Conservation (phyloP, 2,113 vertebrate species). For the Butorides virescens region DNA sequence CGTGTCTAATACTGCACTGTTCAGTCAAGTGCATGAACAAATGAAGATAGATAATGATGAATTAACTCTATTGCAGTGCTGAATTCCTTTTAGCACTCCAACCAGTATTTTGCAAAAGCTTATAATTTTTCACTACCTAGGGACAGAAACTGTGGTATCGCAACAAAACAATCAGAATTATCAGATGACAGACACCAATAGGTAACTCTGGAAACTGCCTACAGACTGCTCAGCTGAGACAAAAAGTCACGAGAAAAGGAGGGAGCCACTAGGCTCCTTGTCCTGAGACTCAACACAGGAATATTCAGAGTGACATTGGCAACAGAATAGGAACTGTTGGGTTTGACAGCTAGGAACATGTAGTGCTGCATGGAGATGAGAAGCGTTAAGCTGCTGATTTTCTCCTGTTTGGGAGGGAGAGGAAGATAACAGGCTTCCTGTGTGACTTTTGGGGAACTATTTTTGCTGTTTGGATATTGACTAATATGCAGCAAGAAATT, state of each 20-base stretch:
- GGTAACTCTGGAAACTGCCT: background rate
- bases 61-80: background rate
- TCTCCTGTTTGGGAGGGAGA: background rate
- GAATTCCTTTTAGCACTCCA: background rate
- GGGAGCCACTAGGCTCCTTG: background rate
- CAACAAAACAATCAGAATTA: background rate
- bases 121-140: background rate
- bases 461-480: background rate
- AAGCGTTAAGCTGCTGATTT: background rate
- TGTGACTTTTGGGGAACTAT: background rate
- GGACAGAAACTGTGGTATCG: background rate
- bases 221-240: background rate
- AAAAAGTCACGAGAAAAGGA: background rate
- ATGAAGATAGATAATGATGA: background rate
- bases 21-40: constrained; percentile 7
- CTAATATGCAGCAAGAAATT: background rate
- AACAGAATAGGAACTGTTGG: background rate
- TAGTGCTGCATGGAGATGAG: background rate
- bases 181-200: background rate
- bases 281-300: background rate
- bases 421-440: background rate
- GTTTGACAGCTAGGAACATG: background rate
- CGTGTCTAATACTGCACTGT: background rate
- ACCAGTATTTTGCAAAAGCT: background rate
- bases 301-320: background rate